phyloP scores from a whole-genome alignment of 2,113 vertebrate genomes.

The Hippocampus guttulatus region DNA sequence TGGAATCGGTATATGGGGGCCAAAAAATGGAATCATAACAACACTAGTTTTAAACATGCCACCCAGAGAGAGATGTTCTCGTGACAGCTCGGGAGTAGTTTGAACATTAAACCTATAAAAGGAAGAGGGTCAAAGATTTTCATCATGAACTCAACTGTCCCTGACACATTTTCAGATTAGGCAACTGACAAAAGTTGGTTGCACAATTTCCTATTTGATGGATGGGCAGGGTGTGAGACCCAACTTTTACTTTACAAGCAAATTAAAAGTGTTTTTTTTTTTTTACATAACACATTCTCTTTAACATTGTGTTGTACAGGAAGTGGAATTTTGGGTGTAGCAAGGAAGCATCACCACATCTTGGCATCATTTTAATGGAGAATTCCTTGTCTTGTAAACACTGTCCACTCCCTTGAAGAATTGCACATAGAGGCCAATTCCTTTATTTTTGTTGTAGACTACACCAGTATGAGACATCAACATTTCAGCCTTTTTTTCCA shows the following conservation, averaged over 20 bases:
- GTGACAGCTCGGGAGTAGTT: too few species aligned
- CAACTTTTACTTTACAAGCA: background rate
- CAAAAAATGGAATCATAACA: too few species aligned
- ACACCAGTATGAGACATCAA: too few species aligned
- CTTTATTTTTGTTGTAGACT: too few species aligned
- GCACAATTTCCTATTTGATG: too few species aligned
- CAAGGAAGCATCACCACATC: background rate
- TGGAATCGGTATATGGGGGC: too few species aligned
- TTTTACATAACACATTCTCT: background rate
- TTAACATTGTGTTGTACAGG: background rate
- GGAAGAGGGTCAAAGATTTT: background rate
- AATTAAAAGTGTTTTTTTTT: background rate
- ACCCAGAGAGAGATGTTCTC: background rate
- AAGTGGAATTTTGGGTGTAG: background rate
- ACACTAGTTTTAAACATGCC: background rate
- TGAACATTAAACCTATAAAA: too few species aligned
- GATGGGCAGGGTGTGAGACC: background rate
- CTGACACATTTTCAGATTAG: background rate
- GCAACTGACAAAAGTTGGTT: too few species aligned
- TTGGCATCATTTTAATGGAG: background rate
- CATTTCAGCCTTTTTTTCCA: too few species aligned
- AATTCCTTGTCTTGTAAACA: too few species aligned
- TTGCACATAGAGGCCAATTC: too few species aligned
- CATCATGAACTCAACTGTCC: background rate
- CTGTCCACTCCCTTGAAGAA: too few species aligned